Base-by-base conservation (phyloP, 2,888 invertebrate genomes). In the Pandemis heparana region DNA sequence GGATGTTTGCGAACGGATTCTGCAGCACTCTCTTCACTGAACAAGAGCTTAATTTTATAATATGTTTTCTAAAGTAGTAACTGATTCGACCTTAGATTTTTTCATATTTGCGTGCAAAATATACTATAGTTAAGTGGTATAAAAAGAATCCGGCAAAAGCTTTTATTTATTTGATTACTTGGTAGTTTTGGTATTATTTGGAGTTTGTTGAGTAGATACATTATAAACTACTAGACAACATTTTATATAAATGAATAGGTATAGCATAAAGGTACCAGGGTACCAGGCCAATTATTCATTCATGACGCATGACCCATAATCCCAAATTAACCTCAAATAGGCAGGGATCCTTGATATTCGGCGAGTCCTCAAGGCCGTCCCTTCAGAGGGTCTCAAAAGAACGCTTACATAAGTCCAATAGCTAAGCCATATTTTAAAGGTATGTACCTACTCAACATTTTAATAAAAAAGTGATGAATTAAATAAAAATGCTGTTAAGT, bases 251-350 rank as follows among this genome's bases (percentile, higher is more conserved):
- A 43, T 43, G 5, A 12, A 43, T 43, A 32, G 23, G 23, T 32
- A 32, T 32, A 4, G 4, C 23, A 32, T 32, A 32, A 32, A 32
- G 23, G 23, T 32, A 32, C 23, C 23, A 32, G 23, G 23, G 23
- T 32, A 43, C 12, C 12, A 43, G 12, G 12, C 43, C 43, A 43
- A 43, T 43, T 43, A 43, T 12, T 23, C 18, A 23, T 56, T 23
- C 23, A 56, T 56, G 23, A 23, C 56, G 56, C 23, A 56, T 56
- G 23, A 23, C 56, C 23, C 56, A 56, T 12, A 56, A 10, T 23
- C 56, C 56, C 56, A 56, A 23, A 56, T 56, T 56, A 56, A 23
- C 23, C 56, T 56, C 56, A 56, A 56, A 56, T 8, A n/a, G 43
- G 43, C 10, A 12, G 10, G 56, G 5, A 32, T 23, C 32, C 32